phyloP scores from a whole-genome alignment of 1,140 invertebrate genomes.

The Lethrus apterus region DNA sequence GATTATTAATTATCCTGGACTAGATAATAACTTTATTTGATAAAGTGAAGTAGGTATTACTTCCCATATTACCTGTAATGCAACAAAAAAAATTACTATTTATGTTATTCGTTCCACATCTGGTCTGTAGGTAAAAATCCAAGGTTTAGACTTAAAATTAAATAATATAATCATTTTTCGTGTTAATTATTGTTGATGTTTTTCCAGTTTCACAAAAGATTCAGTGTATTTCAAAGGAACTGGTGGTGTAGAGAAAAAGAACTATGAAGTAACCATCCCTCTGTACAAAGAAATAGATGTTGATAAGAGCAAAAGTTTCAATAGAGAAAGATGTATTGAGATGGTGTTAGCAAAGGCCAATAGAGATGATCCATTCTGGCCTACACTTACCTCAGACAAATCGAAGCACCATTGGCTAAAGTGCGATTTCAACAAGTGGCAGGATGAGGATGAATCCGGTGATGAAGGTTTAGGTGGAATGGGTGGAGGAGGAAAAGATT shows the following conservation, averaged over 20 bases:
- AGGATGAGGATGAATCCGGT: conserved; percentile 68
- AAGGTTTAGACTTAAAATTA: no score
- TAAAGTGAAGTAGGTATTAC: no score
- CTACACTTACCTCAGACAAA: conserved; percentile 76
- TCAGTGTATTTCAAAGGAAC: conserved; percentile 77
- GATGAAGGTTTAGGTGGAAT: conserved; percentile 39
- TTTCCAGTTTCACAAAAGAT: conserved; percentile 64
- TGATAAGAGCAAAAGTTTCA: conserved; percentile 61
- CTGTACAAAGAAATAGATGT: conserved; percentile 75
- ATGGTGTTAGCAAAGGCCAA: conserved; percentile 65
- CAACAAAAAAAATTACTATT: no score
- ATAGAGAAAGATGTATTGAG: conserved; percentile 69
- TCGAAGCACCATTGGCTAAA: conserved; percentile 94
- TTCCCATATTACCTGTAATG: no score
- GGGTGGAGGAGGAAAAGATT: conserved; percentile 34
- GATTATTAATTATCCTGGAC: no score
- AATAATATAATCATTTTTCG: neutral
- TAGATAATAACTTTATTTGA: no score
- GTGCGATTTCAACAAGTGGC: conserved; percentile 95
- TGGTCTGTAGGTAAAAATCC: no score
- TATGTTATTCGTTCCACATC: no score
- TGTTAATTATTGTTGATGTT: conserved; percentile 11
- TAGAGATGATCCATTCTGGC: conserved; percentile 77
- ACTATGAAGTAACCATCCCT: conserved; percentile 78
- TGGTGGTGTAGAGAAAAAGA: conserved; percentile 77